Base-by-base conservation (phyloP, 2,888 invertebrate species). In the Gnatocerus cornutus region DNA sequence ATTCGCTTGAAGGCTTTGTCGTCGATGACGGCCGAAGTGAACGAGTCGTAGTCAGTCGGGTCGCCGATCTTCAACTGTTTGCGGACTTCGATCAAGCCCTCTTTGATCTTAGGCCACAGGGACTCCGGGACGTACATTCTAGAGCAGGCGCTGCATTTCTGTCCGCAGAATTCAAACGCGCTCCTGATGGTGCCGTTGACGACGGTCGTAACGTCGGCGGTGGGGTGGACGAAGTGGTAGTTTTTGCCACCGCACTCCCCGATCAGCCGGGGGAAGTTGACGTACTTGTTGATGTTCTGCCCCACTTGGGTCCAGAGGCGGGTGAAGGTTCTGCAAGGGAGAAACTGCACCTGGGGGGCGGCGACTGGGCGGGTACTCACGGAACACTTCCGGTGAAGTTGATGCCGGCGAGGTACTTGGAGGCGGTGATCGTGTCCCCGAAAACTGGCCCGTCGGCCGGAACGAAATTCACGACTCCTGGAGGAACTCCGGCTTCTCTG, bases 171-270 rank as follows among this genome's bases (percentile, higher is more conserved):
- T 86, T 99, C 99, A 85, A 98, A 99, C 0, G 98, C 92, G 46
- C 97, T 93, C 71, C 95, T 90, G 73, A 98, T 93, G 0, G 98
- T 96, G 27, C 91, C 90, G 27, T 90, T 90, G 0, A 96, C 90
- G 1, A 98, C 98, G 6, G 93, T 89, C 14, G 91, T 88, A 0
- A 92, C 87, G 84, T 99, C 93, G 8, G 98, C 99, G 8, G 95
- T 90, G 0, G 94, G 91, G 85, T 99, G 99, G 27, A 99, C 88
- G 80, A 99, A 97, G 84, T 99, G 99, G 85, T 94, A 99, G 86
- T 99, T 99, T 85, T 99, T 99, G 27, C 99, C 99, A 59, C 99
- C 99, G 85, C 98, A 99, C 87, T 99, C 99, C 69, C 95, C 93
- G 78, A 98, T 93, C 62, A 99, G 86, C 74, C 98, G 90, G 0